A percentile compares a stretch with the other conserved stretches of the same genome.
These are phyloP conservation scores for Cheiracanthium punctorium DNA, from an alignment of 2,888 invertebrate species.

Conservation along the genomic window DNA sequence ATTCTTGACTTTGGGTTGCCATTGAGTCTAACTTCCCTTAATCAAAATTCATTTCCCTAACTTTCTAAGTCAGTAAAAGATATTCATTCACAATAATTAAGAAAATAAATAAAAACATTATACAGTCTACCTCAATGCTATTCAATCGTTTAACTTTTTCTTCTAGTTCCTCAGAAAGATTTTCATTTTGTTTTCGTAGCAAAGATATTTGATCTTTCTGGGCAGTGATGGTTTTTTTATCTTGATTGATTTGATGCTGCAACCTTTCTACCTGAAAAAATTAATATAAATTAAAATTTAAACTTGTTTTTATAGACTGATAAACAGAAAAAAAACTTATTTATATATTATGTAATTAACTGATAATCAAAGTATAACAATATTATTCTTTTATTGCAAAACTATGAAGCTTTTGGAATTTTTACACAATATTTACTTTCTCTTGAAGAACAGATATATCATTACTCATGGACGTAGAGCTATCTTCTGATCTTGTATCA, in stretches of 20 bases:
- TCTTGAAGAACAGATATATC: constrained; percentile 29
- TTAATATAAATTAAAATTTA: too few species aligned
- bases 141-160: constrained; percentile 75
- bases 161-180: constrained; percentile 60
- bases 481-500: constrained; percentile 18
- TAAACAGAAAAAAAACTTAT: too few species aligned
- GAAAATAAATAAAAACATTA: background rate
- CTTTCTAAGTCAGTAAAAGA: too few species aligned
- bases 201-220: constrained; percentile 78
- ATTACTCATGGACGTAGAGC: background rate
- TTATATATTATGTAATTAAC: too few species aligned
- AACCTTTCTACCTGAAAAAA: constrained; percentile 77
- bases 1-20: too few species aligned
- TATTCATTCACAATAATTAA: too few species aligned
- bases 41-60: too few species aligned
- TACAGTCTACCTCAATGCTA: constrained; percentile 73
- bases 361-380: too few species aligned
- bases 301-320: too few species aligned
- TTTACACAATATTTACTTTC: constrained; percentile 29
- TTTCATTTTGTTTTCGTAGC: constrained; percentile 75
- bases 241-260: constrained; percentile 78
- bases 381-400: background rate
- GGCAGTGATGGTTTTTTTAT: constrained; percentile 79
- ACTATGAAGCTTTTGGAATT: too few species aligned
- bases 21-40: too few species aligned